A percentile compares a stretch with the other conserved stretches of the same genome.
phyloP scores from a whole-genome alignment of 1,140 invertebrate species.

The Penaeus chinensis region DNA sequence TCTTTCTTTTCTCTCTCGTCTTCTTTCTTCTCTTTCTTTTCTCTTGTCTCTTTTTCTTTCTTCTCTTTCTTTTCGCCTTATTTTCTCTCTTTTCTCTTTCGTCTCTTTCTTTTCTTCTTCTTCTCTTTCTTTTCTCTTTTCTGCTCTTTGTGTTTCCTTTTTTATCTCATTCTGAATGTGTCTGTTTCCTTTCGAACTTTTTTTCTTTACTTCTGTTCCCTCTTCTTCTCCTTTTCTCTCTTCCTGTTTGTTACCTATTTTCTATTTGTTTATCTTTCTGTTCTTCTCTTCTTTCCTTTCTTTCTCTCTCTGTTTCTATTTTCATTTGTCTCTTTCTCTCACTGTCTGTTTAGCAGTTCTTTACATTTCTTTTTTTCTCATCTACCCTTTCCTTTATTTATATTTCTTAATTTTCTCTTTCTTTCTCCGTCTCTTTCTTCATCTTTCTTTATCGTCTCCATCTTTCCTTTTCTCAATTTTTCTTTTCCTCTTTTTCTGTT shows the following conservation, averaged over 20 bases:
- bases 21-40: background rate
- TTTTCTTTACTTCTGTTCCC: background rate
- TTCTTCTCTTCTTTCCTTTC: background rate
- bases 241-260: background rate
- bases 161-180: background rate
- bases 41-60: background rate
- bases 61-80: background rate
- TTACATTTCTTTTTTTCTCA: too few species aligned
- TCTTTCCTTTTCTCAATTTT: background rate
- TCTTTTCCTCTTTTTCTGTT: background rate
- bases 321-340: background rate
- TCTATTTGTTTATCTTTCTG: background rate
- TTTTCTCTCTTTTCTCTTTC: background rate
- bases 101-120: background rate
- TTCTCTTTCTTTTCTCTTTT: background rate
- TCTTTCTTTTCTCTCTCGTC: background rate
- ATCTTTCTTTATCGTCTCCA: background rate
- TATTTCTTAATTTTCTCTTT: background rate
- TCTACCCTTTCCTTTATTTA: too few species aligned
- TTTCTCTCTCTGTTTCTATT: background rate
- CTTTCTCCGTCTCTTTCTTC: background rate
- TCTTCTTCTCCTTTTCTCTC: background rate
- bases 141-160: background rate
- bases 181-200: background rate
- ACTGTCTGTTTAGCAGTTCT: background rate